Conservation (phyloP, 2,888 invertebrate species). For the Acanthosoma haemorrhoidale region DNA sequence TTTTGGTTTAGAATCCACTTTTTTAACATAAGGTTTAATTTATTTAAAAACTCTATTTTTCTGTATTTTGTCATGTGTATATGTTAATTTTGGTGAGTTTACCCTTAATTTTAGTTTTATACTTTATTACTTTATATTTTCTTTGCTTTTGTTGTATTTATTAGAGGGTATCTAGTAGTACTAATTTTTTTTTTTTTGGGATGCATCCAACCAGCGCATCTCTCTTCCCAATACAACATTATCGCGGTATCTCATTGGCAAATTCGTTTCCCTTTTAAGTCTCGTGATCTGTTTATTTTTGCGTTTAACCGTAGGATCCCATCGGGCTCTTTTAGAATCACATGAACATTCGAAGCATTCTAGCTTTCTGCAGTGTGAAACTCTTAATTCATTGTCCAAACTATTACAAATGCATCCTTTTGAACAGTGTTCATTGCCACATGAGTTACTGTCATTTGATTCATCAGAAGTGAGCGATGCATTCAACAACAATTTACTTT, state of each 20-base stretch:
- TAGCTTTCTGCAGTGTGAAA: neutral
- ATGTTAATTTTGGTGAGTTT: neutral
- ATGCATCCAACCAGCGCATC: neutral
- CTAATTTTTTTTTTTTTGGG: too few relatives aligned
- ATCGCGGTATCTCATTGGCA: slow-evolving; percentile 9
- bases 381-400: neutral
- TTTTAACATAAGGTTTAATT: neutral
- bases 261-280: slow-evolving; percentile 15
- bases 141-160: too few relatives aligned
- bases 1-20: neutral
- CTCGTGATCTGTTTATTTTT: slow-evolving; percentile 1
- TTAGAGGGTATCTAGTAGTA: too few relatives aligned
- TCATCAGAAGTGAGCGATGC: slow-evolving; percentile 9
- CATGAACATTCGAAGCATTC: slow-evolving; percentile 14
- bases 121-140: too few relatives aligned
- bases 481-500: neutral
- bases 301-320: slow-evolving; percentile 13
- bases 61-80: neutral
- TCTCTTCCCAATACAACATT: slow-evolving; percentile 24
- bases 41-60: neutral
- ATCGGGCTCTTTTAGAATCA: neutral
- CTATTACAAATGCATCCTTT: slow-evolving; percentile 19
- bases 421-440: slow-evolving; percentile 9
- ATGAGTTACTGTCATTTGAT: neutral
- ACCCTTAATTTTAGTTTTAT: too few relatives aligned